Percentiles rank a stretch among this genome's conserved stretches.
These are phyloP conservation scores for Columba guinea DNA, from an alignment of 2,797 vertebrate species.

Conservation along the genomic window DNA sequence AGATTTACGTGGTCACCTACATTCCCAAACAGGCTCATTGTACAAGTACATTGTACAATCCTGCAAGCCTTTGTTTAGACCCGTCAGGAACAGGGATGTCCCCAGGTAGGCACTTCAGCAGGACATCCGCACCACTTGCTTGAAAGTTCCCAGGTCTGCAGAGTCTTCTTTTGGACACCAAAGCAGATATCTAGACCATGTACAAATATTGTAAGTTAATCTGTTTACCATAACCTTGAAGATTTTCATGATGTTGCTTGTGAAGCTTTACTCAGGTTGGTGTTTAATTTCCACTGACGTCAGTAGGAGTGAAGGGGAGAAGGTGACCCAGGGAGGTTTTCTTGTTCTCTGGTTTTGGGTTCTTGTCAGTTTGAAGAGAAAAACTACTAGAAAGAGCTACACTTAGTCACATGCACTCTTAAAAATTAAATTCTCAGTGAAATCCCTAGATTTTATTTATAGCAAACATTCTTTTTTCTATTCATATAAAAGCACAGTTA, in stretches of 20 bases:
- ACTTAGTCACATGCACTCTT: not conserved
- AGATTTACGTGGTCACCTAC: not conserved
- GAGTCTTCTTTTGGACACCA: not conserved
- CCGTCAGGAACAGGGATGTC: not conserved
- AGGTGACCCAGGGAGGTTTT: not conserved
- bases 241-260: not conserved
- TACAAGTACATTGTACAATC: not conserved
- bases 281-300: not conserved
- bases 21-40: not conserved
- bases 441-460: not conserved
- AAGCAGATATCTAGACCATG: not conserved
- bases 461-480: not conserved
- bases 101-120: not conserved
- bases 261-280: not conserved
- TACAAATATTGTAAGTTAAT: not conserved
- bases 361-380: not conserved
- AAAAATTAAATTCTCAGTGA: not conserved
- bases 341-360: not conserved
- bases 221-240: not conserved
- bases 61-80: not conserved
- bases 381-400: not conserved
- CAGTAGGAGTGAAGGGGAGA: not conserved
- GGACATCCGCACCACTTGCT: not conserved
- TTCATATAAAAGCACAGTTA: not conserved
- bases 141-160: not conserved